These are phyloP conservation scores for Eubucco bourcierii DNA, from an alignment of 2,113 vertebrate species.

Conservation along the genomic window DNA sequence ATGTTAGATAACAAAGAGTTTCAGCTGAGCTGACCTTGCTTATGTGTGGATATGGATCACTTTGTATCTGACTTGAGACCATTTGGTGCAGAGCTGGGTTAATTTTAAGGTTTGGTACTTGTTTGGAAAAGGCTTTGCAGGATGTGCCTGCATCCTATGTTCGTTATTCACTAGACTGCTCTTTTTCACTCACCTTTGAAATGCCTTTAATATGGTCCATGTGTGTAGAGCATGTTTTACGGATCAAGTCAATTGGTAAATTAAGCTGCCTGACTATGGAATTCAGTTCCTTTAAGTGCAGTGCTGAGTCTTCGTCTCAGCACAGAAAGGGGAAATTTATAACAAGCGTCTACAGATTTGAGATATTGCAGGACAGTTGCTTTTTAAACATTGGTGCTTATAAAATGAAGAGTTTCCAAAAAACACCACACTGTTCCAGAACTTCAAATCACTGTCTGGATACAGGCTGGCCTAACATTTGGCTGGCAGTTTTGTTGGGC, in stretches of 20 bases:
- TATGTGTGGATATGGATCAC: not conserved
- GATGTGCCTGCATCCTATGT: not conserved
- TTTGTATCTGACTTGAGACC: not conserved
- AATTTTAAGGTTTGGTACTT: not conserved
- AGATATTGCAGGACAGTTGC: slow-evolving; percentile 17
- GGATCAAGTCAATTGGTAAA: slow-evolving; percentile 49
- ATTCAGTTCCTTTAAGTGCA: slow-evolving; percentile 27
- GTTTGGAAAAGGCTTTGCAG: not conserved
- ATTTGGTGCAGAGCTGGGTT: not conserved
- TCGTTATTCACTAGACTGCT: not conserved
- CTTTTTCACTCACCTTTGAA: slow-evolving; percentile 28
- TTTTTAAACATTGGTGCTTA: slow-evolving; percentile 61
- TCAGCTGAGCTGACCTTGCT: not conserved
- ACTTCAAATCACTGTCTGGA: slow-evolving; percentile 30
- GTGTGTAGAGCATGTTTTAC: slow-evolving; percentile 44
- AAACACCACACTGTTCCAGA: not conserved
- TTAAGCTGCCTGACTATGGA: slow-evolving; percentile 23
- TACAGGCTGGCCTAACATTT: not conserved
- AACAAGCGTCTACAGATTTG: slow-evolving; percentile 21
- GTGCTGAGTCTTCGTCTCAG: not conserved
- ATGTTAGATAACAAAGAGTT: too few relatives aligned
- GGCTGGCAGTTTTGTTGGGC: not conserved
- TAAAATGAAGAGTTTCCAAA: slow-evolving; percentile 61
- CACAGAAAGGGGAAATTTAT: slow-evolving; percentile 31
- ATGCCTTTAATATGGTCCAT: slow-evolving; percentile 35